Conservation (phyloP, 2,888 invertebrate species). For the Acrocera orbiculus region DNA sequence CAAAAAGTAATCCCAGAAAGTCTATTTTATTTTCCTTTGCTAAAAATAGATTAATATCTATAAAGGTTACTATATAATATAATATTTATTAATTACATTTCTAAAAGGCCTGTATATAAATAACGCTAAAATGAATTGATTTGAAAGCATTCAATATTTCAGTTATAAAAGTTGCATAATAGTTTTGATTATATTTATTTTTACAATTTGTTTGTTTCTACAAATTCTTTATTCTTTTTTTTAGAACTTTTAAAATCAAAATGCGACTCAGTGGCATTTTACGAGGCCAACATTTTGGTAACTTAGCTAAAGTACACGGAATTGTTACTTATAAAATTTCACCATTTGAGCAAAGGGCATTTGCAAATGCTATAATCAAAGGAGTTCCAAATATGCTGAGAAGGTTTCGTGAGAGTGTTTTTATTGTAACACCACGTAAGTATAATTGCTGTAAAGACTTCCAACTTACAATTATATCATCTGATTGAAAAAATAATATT, state of each 20-base stretch:
- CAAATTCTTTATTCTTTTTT: constrained; percentile 6
- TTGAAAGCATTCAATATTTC: no score
- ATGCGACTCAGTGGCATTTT: constrained; percentile 26
- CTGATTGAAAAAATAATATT: no score
- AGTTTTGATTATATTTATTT: constrained; percentile 25
- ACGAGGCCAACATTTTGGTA: constrained; percentile 53
- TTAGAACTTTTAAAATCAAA: constrained; percentile 8
- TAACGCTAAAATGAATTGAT: no score
- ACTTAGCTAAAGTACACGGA: constrained; percentile 63
- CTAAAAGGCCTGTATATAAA: no score
- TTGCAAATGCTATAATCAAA: constrained; percentile 56
- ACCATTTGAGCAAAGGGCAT: constrained; percentile 76
- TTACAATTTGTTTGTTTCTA: constrained; percentile 22
- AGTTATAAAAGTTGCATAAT: no score
- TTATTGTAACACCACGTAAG: constrained; percentile 69
- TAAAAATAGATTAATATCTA: no score
- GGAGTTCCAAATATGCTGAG: constrained; percentile 64
- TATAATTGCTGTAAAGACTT: no score
- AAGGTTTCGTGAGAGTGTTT: constrained; percentile 49
- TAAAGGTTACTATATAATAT: no score
- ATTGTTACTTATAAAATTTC: constrained; percentile 69
- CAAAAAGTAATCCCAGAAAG: no score
- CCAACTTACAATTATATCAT: no score
- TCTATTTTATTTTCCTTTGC: no score
- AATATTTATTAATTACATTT: no score